Evolutionary conservation across 1,140 invertebrate genomes (phyloP).

Genomic region (Cherax destructor): DNA sequence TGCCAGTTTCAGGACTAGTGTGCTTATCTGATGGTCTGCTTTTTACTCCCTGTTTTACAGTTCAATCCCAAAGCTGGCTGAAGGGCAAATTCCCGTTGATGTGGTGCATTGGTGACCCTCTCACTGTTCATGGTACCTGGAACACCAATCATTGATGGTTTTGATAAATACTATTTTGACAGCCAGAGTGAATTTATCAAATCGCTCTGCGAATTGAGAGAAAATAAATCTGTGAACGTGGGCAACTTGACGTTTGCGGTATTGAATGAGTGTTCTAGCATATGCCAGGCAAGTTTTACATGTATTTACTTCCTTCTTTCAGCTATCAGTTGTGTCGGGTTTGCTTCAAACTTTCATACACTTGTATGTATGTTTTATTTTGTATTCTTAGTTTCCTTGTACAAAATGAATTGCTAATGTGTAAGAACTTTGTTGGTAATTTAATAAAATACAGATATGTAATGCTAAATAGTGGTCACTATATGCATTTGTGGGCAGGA

Average conservation of each 20-base stretch:
- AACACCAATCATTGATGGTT: conserved; percentile 37
- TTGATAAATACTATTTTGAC: conserved; percentile 29
- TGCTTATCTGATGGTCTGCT: too few species aligned
- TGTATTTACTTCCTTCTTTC: too few species aligned
- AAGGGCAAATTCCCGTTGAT: not conserved
- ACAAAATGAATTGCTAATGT: too few species aligned
- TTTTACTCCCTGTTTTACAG: conserved; percentile 23
- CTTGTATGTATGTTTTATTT: too few species aligned
- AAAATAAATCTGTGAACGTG: conserved; percentile 50
- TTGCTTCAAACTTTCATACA: too few species aligned
- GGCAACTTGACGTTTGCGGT: conserved; percentile 46
- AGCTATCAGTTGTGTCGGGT: too few species aligned
- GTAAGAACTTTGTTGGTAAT: too few species aligned
- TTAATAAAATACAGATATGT: too few species aligned
- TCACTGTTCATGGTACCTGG: conserved; percentile 51
- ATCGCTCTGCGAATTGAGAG: conserved; percentile 20
- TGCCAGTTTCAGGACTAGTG: too few species aligned
- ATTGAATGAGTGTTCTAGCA: conserved; percentile 21
- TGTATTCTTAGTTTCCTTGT: too few species aligned
- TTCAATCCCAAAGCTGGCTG: conserved; percentile 51
- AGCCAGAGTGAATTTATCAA: conserved; percentile 17
- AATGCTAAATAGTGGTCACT: too few species aligned
- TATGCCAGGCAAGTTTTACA: conserved; percentile 59
- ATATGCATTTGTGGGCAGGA: too few species aligned
- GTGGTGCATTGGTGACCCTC: conserved; percentile 38